These are phyloP conservation scores for Dynastes maya DNA, from an alignment of 2,888 invertebrate species.

Conservation along the genomic window DNA sequence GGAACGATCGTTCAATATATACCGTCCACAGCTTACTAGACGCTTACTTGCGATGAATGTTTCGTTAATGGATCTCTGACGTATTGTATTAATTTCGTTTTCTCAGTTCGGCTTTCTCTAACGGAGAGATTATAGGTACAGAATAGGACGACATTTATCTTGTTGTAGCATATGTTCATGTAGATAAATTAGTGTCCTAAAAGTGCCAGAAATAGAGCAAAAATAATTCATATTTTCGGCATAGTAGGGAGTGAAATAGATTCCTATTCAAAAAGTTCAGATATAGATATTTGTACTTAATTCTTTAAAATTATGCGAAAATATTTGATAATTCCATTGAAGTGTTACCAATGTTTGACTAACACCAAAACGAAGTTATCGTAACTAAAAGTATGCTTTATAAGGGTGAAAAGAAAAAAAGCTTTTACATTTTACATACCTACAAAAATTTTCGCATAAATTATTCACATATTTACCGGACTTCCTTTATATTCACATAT, in stretches of 20 bases:
- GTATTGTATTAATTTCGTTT: constrained; percentile 33
- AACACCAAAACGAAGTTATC: too few species aligned
- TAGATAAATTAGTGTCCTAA: too few species aligned
- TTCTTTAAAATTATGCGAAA: neutral
- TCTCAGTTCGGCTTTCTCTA: constrained; percentile 1
- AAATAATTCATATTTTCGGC: too few species aligned
- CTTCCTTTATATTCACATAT: neutral
- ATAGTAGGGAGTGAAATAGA: neutral
- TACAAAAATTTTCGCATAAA: neutral
- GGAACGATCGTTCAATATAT: constrained; percentile 27
- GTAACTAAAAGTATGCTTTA: too few species aligned
- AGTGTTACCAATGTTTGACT: too few species aligned
- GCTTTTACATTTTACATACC: too few species aligned
- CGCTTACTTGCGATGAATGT: neutral
- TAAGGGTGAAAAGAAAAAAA: too few species aligned
- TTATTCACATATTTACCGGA: neutral
- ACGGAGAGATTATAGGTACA: neutral
- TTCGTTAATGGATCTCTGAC: constrained; percentile 8
- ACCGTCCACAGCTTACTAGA: neutral
- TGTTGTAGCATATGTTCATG: neutral
- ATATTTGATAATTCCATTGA: neutral
- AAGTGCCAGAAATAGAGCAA: too few species aligned
- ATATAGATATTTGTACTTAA: too few species aligned
- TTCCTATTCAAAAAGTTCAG: too few species aligned
- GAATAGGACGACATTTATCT: neutral